Base-by-base conservation (phyloP, 1,140 invertebrate species). In the Acromyrmex charruanus region DNA sequence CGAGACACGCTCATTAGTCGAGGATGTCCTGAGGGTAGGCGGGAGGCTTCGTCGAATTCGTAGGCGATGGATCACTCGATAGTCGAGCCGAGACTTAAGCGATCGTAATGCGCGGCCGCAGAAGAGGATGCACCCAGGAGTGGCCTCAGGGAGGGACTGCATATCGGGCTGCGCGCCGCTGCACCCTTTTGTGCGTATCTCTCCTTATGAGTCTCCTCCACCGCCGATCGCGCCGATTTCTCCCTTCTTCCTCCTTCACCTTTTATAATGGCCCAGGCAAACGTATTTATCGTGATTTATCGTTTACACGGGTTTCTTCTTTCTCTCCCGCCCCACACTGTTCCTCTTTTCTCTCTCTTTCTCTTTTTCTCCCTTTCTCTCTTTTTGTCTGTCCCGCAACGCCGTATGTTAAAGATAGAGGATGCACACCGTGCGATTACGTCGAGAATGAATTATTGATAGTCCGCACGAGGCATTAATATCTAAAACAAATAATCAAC, bases 251-350 rank as follows among this genome's bases (percentile, higher is more conserved):
- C 66, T 77, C 85, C 61, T 69, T 84, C 55, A 77, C 88, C 90
- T 93, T 93, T 92, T 94, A 93, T 94, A 94, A 94, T 94, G 93
- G 93, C 88, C 84, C 88, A 49, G 86, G 91, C 93, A 94, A 94
- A 94, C 91, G 93, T 95, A 94, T 94, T 95, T 94, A 94, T 94
- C 94, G 93, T 95, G 94, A 95, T 95, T 95, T 94, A 95, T 94
- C 91, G 94, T 95, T 94, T 94, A 95, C 93, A 94, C 92, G 92
- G 91, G 91, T 91, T 81, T 74, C 39, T 85, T 86, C 68, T 91
- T 87, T 86, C 91, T 88, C 82, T 69, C 82, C 80, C 80, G 10
- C 66, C 6, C 39, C 81, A 28, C 81, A 28, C 35, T 35, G 53
- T 66, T 77, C 9, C 28, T 31, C 59, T 16, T 65, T 63, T 39